phyloP scores from a whole-genome alignment of 2,113 vertebrate genomes.

The Malurus melanocephalus region DNA sequence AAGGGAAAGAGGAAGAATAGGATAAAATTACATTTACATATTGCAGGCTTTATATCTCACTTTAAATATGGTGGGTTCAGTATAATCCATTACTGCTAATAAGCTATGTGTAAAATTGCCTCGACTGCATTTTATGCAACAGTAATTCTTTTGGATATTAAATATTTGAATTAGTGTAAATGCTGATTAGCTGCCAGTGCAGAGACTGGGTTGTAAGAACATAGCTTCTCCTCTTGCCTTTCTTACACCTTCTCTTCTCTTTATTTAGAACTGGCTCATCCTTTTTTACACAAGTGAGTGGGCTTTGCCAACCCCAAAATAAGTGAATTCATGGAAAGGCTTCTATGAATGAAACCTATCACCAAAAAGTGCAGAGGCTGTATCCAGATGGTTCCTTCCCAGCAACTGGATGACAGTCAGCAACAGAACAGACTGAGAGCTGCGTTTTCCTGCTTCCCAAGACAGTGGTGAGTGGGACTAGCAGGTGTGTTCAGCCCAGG shows the following conservation, averaged over 20 bases:
- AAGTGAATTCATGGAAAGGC: not conserved
- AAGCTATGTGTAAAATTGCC: not conserved
- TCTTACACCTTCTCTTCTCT: not conserved
- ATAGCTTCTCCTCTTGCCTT: not conserved
- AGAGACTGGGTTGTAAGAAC: not conserved
- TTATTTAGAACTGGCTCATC: not conserved
- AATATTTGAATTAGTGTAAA: slow-evolving; percentile 7
- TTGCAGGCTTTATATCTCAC: not conserved
- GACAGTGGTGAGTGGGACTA: not conserved
- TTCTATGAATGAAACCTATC: not conserved
- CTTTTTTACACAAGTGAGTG: not conserved
- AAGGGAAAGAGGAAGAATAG: not conserved
- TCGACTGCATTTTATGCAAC: not conserved
- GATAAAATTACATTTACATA: not conserved
- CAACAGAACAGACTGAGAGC: not conserved
- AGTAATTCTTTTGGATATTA: not conserved
- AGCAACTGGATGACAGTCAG: not conserved
- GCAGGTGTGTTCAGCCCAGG: not conserved
- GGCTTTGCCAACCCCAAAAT: not conserved
- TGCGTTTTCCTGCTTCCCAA: not conserved
- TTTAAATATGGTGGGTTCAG: not conserved
- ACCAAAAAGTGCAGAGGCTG: not conserved
- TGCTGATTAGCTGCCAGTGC: not conserved
- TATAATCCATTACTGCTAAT: not conserved
- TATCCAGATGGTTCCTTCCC: not conserved